Evolutionary conservation across 2,888 invertebrate genomes (phyloP).

Genomic region (Tanytarsus gracilentus): DNA sequence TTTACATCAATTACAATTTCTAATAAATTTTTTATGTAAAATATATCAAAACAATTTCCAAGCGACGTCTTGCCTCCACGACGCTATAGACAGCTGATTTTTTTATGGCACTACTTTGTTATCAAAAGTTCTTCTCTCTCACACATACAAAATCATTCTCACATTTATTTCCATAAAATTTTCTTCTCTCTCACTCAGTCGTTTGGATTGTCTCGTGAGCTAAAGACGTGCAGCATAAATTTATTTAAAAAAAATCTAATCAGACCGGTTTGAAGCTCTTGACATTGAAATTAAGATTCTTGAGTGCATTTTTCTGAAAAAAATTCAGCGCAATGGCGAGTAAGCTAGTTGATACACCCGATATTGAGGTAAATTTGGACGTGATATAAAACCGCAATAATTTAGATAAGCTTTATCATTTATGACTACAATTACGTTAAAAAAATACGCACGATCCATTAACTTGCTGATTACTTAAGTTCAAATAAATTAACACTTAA

Average conservation of each 20-base stretch:
- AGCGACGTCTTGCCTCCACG: too few relatives aligned
- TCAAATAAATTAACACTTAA: too few relatives aligned
- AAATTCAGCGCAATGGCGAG: not conserved
- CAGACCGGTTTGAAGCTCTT: not conserved
- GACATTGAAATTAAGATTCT: not conserved
- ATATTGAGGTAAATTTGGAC: conserved; percentile 15
- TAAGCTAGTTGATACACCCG: conserved; percentile 8
- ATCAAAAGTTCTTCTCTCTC: not conserved
- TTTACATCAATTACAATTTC: too few relatives aligned
- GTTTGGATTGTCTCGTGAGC: not conserved
- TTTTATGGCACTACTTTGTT: too few relatives aligned
- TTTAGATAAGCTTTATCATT: not conserved
- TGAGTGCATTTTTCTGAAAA: not conserved
- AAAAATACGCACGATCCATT: too few relatives aligned
- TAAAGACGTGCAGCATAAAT: too few relatives aligned
- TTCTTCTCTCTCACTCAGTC: too few relatives aligned
- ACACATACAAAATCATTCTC: not conserved
- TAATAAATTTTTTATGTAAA: too few relatives aligned
- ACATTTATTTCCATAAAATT: too few relatives aligned
- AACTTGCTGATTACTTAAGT: too few relatives aligned
- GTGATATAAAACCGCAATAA: not conserved
- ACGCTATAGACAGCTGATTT: too few relatives aligned
- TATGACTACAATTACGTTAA: not conserved
- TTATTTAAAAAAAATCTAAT: not conserved
- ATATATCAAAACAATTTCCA: too few relatives aligned